phyloP scores from a whole-genome alignment of 2,797 vertebrate species.

The Natrix natrix region DNA sequence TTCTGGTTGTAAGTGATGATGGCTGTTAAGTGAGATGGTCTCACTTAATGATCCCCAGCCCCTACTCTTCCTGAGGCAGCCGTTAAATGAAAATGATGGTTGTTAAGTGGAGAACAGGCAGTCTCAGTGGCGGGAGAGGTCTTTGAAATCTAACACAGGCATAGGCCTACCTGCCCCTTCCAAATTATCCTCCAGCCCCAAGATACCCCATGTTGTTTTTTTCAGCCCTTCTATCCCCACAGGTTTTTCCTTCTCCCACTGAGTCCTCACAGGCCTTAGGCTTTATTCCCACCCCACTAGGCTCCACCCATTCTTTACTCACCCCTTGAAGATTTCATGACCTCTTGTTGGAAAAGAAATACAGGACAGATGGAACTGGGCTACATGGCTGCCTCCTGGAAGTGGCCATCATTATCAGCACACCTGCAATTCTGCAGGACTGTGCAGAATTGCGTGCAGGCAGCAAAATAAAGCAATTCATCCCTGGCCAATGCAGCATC shows the following conservation, averaged over 20 bases:
- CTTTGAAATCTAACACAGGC: background rate
- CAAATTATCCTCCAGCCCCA: background rate
- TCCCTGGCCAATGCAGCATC: background rate
- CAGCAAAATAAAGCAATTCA: background rate
- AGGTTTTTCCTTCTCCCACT: background rate
- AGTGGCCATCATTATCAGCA: background rate
- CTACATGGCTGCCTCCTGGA: background rate
- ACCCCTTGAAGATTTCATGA: background rate
- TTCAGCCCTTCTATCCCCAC: background rate
- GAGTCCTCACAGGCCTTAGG: background rate
- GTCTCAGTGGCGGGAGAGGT: background rate
- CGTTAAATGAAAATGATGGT: background rate
- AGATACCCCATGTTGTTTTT: background rate
- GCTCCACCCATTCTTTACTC: background rate
- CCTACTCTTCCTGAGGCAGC: background rate
- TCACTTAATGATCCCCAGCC: background rate
- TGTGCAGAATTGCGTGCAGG: background rate
- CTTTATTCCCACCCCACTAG: background rate
- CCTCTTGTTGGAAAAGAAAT: background rate
- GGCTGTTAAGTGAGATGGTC: background rate
- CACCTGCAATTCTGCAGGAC: background rate
- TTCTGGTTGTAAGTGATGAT: background rate
- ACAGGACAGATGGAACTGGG: background rate
- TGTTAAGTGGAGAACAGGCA: background rate
- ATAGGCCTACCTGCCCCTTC: background rate